Evolutionary conservation across 1,140 invertebrate species (phyloP), one percentile per base, ranked within the genome.

Genomic region (Homalodisca vitripennis): DNA sequence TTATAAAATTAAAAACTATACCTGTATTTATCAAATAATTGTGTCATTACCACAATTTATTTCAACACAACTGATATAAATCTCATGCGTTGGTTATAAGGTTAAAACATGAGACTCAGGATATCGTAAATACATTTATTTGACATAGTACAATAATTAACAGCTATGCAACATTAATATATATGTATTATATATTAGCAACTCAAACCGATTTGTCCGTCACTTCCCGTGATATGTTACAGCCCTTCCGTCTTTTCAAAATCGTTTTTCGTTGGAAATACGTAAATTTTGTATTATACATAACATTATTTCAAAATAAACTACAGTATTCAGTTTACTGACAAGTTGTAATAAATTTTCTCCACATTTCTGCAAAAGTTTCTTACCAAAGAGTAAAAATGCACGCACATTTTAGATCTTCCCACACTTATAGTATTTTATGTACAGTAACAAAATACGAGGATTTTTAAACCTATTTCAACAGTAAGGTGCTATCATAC

Each of bases 91-190:
- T n/a, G n/a, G n/a, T n/a, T n/a, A n/a, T n/a, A n/a, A n/a, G n/a
- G n/a, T n/a, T n/a, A n/a, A n/a, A n/a, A n/a, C n/a, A n/a, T n/a
- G n/a, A n/a, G n/a, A n/a, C n/a, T n/a, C n/a, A n/a, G n/a, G n/a
- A n/a, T 60, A 60, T 24, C 55, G 55, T 60, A 60, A 60, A 60
- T 60, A 60, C 55, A 60, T 60, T 60, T 60, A 60, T 60, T 60
- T 60, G 55, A 60, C 55, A 60, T 60, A 27, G 20, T 60, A 60
- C 55, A 60, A 60, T 60, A 30, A 60, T 60, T 26, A 60, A 60
- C 55, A 60, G 55, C 55, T 60, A 60, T 60, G 22, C 27, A 60
- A 60, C 55, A 60, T 27, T 60, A 60, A 60, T 41, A 60, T 51
- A 51, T 51, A 60, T 60, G 55, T 60, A 6, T 27, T 60, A 60